These are phyloP conservation scores for Drosophila gunungcola DNA, from an alignment of 1,140 invertebrate species.

Conservation along the genomic window DNA sequence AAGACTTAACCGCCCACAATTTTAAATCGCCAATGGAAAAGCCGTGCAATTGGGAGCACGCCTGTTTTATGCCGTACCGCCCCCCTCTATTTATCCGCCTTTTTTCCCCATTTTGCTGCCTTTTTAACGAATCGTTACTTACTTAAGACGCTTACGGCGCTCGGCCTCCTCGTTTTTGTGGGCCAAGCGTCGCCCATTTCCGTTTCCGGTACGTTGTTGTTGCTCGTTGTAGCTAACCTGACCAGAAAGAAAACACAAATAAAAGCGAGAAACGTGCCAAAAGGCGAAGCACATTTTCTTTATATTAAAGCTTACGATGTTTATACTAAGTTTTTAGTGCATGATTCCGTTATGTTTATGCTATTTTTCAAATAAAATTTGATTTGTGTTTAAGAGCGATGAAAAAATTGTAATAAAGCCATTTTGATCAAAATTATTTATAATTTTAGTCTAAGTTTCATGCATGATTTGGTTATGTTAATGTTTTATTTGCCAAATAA, in stretches of 20 bases:
- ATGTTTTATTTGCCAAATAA: conserved; percentile 24
- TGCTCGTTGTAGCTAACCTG: conserved; percentile 20
- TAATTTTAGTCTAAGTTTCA: conserved; percentile 6
- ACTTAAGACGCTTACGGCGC: conserved; percentile 24
- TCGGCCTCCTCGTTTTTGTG: conserved; percentile 29
- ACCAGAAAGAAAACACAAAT: conserved; percentile 5
- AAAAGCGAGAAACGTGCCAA: conserved; percentile 23
- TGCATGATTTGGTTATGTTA: conserved; percentile 37
- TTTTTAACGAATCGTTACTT: conserved; percentile 32
- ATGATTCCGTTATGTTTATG: conserved; percentile 36
- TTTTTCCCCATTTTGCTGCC: background rate
- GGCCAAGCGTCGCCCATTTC: conserved; percentile 47
- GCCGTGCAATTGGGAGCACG: conserved; percentile 38
- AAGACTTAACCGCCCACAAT: conserved; percentile 4
- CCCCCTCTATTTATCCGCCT: conserved; percentile 6
- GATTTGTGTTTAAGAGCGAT: background rate
- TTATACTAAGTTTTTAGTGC: conserved; percentile 17
- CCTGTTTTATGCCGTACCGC: conserved; percentile 13
- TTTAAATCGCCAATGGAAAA: conserved; percentile 18
- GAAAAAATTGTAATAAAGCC: background rate
- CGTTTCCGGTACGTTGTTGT: conserved; percentile 46
- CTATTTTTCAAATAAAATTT: background rate
- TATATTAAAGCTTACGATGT: conserved; percentile 34
- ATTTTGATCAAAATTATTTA: conserved; percentile 7
- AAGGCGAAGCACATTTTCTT: conserved; percentile 39